phyloP scores from a whole-genome alignment of 2,797 vertebrate species.

The Poecile montanus region DNA sequence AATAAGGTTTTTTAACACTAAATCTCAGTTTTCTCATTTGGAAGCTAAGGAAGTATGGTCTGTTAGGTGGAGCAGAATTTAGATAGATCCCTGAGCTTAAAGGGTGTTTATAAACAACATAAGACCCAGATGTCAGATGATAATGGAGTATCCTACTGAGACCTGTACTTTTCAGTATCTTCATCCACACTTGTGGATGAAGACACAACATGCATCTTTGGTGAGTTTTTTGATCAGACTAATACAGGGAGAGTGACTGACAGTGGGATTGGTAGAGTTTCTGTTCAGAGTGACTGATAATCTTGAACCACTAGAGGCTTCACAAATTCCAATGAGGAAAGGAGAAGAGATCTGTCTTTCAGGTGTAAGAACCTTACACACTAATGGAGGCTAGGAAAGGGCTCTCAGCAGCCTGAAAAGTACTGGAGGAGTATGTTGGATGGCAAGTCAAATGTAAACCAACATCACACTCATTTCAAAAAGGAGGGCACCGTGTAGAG shows the following conservation, averaged over 20 bases:
- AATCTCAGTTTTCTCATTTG: not conserved
- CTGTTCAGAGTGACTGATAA: not conserved
- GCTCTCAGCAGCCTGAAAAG: not conserved
- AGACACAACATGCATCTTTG: fast-evolving
- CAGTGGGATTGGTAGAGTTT: not conserved
- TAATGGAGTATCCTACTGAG: not conserved
- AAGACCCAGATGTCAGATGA: not conserved
- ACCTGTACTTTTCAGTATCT: not conserved
- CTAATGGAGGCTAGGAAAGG: not conserved
- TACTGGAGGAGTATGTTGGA: not conserved
- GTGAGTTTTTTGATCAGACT: not conserved
- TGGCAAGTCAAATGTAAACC: not conserved
- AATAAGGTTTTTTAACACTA: not conserved
- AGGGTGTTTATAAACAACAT: not conserved
- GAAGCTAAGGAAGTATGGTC: not conserved
- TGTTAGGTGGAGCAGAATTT: not conserved
- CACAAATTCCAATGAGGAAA: not conserved
- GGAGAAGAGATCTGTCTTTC: not conserved
- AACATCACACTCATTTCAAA: not conserved
- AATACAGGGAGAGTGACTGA: not conserved
- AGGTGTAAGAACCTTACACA: not conserved
- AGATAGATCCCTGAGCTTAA: not conserved
- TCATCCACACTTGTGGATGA: not conserved
- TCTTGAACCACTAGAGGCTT: not conserved
- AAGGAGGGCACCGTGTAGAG: not conserved